Percentiles rank a stretch among this genome's conserved stretches.
Evolutionary conservation across 2,888 invertebrate genomes (phyloP).

Genomic region (Drosophila tanythrix): DNA sequence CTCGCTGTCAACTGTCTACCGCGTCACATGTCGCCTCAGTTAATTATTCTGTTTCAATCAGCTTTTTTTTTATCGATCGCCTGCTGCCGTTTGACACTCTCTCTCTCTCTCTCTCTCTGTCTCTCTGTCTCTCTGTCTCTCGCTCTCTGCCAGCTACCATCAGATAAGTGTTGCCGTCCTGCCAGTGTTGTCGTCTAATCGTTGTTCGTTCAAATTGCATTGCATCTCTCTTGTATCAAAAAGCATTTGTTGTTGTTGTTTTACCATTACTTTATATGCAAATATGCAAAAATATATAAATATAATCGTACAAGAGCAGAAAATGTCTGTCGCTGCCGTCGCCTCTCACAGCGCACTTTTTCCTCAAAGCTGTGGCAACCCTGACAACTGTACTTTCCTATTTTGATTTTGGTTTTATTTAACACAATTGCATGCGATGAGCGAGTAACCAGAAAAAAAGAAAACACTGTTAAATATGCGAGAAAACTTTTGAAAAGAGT

Average conservation of each 20-base stretch:
- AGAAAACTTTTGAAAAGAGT: no score
- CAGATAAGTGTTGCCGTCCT: constrained; percentile 58
- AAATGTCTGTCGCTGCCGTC: constrained; percentile 75
- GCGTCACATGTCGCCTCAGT: constrained; percentile 13
- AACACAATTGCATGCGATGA: constrained; percentile 58
- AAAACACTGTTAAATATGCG: not conserved
- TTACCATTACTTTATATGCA: constrained; percentile 42
- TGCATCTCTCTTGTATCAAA: constrained; percentile 49
- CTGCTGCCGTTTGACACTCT: constrained; percentile 23
- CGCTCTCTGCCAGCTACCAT: constrained; percentile 2
- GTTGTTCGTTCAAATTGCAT: constrained; percentile 71
- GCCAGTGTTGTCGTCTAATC: constrained; percentile 69
- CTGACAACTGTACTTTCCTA: constrained; percentile 53
- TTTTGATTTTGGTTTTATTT: constrained; percentile 15
- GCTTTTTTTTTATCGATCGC: constrained; percentile 33
- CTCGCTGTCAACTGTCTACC: constrained; percentile 19
- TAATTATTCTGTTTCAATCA: constrained; percentile 12
- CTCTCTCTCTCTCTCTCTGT: constrained; percentile 1
- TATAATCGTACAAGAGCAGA: constrained; percentile 10
- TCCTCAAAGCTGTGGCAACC: constrained; percentile 53
- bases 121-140: not conserved
- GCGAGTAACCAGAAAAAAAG: constrained; percentile 43
- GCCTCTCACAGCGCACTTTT: constrained; percentile 54
- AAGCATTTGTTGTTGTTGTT: constrained; percentile 76
- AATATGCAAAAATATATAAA: constrained; percentile 20